Conservation (phyloP, 2,797 vertebrate species). For the Arrhamphus sclerolepis region DNA sequence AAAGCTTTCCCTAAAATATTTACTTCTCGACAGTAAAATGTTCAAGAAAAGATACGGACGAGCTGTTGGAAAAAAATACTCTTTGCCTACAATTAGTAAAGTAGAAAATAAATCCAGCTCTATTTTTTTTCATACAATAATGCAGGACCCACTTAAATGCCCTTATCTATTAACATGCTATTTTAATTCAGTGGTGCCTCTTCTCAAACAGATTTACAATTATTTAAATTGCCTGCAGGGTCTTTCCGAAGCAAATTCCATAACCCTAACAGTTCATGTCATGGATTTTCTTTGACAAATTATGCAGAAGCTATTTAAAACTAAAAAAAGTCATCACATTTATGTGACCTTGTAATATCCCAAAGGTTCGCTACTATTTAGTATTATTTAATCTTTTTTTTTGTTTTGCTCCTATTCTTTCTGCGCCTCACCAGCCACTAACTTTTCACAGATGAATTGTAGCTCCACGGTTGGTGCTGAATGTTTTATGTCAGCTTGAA, state of each 20-base stretch:
- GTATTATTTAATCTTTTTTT: background rate
- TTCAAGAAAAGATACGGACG: background rate
- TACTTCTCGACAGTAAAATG: background rate
- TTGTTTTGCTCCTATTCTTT: background rate
- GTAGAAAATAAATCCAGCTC: background rate
- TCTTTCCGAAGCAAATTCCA: slow-evolving; percentile 1
- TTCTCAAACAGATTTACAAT: slow-evolving; percentile 13
- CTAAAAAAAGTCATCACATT: background rate
- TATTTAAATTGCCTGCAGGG: slow-evolving; percentile 20
- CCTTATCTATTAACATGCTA: background rate
- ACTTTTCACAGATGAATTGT: background rate
- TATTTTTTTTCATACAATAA: slow-evolving; percentile 2
- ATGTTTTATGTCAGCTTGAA: background rate
- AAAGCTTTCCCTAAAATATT: background rate
- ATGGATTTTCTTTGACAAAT: slow-evolving; percentile 4
- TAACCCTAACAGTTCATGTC: slow-evolving; percentile 12
- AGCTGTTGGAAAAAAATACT: too few species aligned
- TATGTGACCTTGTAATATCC: slow-evolving; percentile 4
- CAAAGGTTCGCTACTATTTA: background rate
- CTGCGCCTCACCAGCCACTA: background rate
- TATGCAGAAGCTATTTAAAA: slow-evolving; percentile 1
- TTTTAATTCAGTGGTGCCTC: slow-evolving; percentile 8
- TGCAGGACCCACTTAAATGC: slow-evolving; percentile 2
- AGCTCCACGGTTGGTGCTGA: background rate
- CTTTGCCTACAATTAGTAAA: slow-evolving; percentile 5